Evolutionary conservation across 2,797 vertebrate species (phyloP), one percentile per base, ranked within the genome.

Genomic region (Podarcis siculus): DNA sequence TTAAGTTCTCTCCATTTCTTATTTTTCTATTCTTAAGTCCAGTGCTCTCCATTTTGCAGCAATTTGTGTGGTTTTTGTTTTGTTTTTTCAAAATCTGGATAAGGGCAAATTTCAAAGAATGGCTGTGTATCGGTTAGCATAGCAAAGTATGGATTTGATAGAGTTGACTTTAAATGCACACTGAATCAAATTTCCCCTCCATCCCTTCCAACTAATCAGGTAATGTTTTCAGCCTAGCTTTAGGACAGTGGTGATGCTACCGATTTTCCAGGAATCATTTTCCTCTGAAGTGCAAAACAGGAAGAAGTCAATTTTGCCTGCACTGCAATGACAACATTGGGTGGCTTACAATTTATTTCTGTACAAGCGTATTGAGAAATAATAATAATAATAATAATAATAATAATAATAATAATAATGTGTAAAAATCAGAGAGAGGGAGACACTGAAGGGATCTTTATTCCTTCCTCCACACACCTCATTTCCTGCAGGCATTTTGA

Each of bases 401-500:
- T 32, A 72, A 32, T 6, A 32, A 19, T 25, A n/a, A 32, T 69
- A 10, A 55, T 55, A 55, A 55, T 49, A 49, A 32, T 72, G 35
- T 35, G 35, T 72, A 13, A 72, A 72, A 69, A 45, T 45, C 27
- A n/a, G 66, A 37, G 42, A 69, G 27, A 4, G 30, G 35, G 69
- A 83, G 69, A 35, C 4, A 35, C 42, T n/a, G 39, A 81, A 67
- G 71, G 27, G 19, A 17, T 42, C 0, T 1, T 89, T 58, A 30
- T 90, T 3, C 77, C 67, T 83, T 27, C 35, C 35, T 88, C 37
- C 3, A 0, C 8, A 21, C 7, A 10, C 49, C 2, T 77, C 25
- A 32, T 61, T 69, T 42, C 19, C 8, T 1, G 5, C 27, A 83
- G 93, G 89, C 23, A 86, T 88, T 87, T 88, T 4, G 35, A 69